Conservation (phyloP, 2,888 invertebrate genomes). For the Dicycla oo region DNA sequence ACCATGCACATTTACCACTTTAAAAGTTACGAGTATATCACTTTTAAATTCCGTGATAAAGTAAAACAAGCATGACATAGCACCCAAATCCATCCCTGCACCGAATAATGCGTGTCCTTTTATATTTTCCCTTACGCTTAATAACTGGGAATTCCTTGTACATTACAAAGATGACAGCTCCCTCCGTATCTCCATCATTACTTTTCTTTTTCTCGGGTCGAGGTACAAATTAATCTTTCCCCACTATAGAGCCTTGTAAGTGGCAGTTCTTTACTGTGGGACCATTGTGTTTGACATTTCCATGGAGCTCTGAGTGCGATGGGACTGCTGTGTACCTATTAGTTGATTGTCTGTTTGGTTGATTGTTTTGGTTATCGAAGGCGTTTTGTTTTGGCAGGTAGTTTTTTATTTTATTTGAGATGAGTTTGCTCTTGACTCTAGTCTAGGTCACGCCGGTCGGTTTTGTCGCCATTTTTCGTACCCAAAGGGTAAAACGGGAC, state of each 20-base stretch:
- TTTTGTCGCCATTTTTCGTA: neutral
- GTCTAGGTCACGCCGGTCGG: no score
- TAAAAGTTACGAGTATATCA: no score
- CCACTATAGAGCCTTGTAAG: constrained; percentile 78
- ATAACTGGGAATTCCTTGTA: constrained; percentile 73
- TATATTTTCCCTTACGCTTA: constrained; percentile 66
- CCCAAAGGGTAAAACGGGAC: no score
- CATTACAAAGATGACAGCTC: constrained; percentile 76
- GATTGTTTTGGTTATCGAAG: constrained; percentile 30
- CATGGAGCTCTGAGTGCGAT: constrained; percentile 40
- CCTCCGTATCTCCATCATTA: constrained; percentile 69
- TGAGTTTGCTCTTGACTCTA: no score
- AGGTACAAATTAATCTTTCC: constrained; percentile 83
- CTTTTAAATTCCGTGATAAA: neutral
- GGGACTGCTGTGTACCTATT: constrained; percentile 42
- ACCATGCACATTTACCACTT: no score
- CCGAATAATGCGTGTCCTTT: constrained; percentile 60
- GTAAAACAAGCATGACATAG: neutral
- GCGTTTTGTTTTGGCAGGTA: constrained; percentile 5
- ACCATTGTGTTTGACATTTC: constrained; percentile 66
- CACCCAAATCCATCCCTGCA: constrained; percentile 53
- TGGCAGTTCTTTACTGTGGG: constrained; percentile 71
- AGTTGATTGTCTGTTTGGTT: constrained; percentile 41
- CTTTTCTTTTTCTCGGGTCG: constrained; percentile 71
- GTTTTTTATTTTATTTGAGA: no score